Evolutionary conservation across 2,888 invertebrate species (phyloP), one percentile per base, ranked within the genome.

Genomic region (Clistopyga incitator): DNA sequence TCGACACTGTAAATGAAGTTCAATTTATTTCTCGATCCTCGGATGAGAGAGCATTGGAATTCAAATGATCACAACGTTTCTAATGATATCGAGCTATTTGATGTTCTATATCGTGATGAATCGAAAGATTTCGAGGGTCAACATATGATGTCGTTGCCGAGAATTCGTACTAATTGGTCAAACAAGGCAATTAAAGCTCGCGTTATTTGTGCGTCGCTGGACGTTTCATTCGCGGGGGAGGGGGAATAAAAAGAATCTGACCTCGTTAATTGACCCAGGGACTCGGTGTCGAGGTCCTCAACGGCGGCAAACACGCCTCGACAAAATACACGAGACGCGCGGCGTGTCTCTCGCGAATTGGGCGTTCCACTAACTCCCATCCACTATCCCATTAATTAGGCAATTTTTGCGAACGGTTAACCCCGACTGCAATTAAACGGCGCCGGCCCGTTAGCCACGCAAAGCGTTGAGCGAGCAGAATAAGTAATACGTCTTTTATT

Each of bases 201-300:
- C 78, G 65, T 82, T 64, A 72, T 80, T 74, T 47, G 68, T 38
- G 47, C 64, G 50, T 64, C 34, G 18, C 34, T 54, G 56, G 50
- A 34, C 56, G 52, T 84, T 74, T 29, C 56, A 52, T 56, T 71
- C 67, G 20, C 29, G 15, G 45, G 45, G 47, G 64, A n/a, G n/a
- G 45, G 29, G 38, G 50, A 76, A 67, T 64, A 79, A 80, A 77
- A 84, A 65, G 79, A 84, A 82, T 85, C 84, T 84, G 85, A 84
- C 84, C 85, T 78, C 67, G 76, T 78, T 79, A 84, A 84, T 85
- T 81, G 84, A 82, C 84, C 77, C 84, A 68, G 50, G 52, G 70
- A 65, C 59, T 74, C 72, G 54, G 18, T 75, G 75, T 78, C 76
- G 61, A 75, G 52, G 54, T 23, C 50, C 67, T 65, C 75, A 38